Percentiles rank a stretch among this genome's conserved stretches.
Evolutionary conservation across 2,113 vertebrate genomes (phyloP).

Genomic region (Empidonax alnorum): DNA sequence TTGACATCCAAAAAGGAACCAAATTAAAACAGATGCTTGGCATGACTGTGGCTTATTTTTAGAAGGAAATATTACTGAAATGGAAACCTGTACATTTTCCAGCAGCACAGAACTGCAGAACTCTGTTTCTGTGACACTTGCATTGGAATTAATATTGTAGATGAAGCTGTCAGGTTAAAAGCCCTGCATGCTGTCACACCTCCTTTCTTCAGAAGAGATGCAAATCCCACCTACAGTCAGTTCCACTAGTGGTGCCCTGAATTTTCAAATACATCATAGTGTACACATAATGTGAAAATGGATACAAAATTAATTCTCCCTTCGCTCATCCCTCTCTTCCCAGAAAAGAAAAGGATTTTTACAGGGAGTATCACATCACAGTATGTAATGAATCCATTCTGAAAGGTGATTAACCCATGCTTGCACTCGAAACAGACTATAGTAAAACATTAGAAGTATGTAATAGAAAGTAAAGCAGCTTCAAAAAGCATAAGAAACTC

Average conservation of each 20-base stretch:
- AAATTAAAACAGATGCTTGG: slow-evolving; percentile 63
- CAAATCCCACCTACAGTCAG: neutral
- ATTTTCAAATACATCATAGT: neutral
- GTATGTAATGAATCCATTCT: neutral
- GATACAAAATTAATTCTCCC: neutral
- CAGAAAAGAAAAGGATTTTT: neutral
- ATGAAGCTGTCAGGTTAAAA: slow-evolving; percentile 1
- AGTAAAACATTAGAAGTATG: neutral
- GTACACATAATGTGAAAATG: neutral
- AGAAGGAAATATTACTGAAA: slow-evolving; percentile 41
- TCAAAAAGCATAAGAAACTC: neutral
- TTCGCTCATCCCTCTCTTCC: neutral
- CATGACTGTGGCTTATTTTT: slow-evolving; percentile 56
- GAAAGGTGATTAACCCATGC: neutral
- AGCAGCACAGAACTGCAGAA: neutral
- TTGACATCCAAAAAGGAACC: slow-evolving; percentile 21
- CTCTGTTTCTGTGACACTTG: neutral
- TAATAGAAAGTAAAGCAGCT: neutral
- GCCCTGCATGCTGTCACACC: neutral
- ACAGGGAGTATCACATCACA: neutral
- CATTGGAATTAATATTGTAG: neutral
- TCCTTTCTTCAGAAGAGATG: neutral
- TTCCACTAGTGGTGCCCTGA: neutral
- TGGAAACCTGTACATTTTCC: slow-evolving; percentile 47
- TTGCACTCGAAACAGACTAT: neutral